phyloP scores from a whole-genome alignment of 2,113 vertebrate species.

The Xiphias gladius region DNA sequence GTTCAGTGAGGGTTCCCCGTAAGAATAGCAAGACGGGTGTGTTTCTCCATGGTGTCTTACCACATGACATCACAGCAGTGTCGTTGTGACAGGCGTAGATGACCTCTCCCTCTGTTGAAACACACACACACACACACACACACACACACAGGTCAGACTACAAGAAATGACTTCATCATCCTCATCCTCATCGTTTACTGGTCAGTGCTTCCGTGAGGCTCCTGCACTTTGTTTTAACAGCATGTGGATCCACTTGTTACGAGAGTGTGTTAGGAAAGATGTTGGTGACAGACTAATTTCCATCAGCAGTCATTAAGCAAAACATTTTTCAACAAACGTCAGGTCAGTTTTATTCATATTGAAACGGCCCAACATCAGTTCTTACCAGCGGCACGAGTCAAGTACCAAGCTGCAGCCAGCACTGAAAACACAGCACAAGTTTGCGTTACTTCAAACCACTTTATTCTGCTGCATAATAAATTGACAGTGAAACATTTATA shows the following conservation, averaged over 20 bases:
- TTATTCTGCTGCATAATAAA: no score
- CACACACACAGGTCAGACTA: conserved; percentile 7
- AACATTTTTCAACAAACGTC: no score
- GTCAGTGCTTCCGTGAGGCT: background rate
- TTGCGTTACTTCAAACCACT: background rate
- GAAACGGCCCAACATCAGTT: no score
- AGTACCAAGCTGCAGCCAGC: conserved; percentile 59
- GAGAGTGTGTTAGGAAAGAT: no score
- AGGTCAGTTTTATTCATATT: no score
- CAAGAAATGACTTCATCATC: background rate
- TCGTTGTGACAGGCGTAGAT: conserved; percentile 72
- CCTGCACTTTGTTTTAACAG: no score
- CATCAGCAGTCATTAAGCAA: no score
- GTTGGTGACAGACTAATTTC: no score
- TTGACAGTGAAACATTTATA: no score
- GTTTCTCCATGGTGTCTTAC: conserved; percentile 51
- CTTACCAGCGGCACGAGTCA: conserved; percentile 55
- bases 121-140: conserved; percentile 48
- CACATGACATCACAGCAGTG: conserved; percentile 65
- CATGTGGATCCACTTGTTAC: no score
- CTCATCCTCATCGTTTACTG: background rate
- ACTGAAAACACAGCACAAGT: conserved; percentile 57
- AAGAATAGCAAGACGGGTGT: background rate
- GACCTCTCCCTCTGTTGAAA: conserved; percentile 62
- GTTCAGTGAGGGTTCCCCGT: background rate